These are phyloP conservation scores for Brachymystax lenok DNA, from an alignment of 2,797 vertebrate species.

Conservation along the genomic window DNA sequence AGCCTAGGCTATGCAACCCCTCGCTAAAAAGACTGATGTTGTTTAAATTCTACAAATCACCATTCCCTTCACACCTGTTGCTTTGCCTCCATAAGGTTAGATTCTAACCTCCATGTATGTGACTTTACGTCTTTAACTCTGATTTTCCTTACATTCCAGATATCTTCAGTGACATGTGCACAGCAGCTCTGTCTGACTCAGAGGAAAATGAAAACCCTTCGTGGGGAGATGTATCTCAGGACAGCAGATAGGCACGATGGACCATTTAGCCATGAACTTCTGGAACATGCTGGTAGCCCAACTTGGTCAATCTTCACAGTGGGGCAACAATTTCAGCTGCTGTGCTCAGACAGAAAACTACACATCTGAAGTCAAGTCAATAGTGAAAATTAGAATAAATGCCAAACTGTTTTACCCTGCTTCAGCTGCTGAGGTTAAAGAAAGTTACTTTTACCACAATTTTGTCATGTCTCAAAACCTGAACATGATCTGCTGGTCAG, in stretches of 20 bases:
- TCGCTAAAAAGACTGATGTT: conserved; percentile 26
- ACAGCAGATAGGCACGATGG: conserved; percentile 68
- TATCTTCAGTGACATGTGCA: conserved; percentile 80
- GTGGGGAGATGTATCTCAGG: conserved; percentile 70
- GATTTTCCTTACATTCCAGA: conserved; percentile 68
- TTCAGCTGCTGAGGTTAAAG: conserved; percentile 20
- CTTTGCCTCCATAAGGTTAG: background rate
- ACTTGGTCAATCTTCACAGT: conserved; percentile 13
- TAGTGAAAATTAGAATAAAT: conserved; percentile 1
- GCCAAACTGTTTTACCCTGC: conserved; percentile 14
- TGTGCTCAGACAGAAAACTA: conserved; percentile 15
- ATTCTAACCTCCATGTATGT: background rate
- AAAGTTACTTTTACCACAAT: background rate
- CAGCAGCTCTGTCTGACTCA: conserved; percentile 70
- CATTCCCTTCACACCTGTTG: conserved; percentile 13
- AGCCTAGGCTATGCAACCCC: conserved; percentile 38
- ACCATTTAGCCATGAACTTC: conserved; percentile 28
- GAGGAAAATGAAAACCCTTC: conserved; percentile 73
- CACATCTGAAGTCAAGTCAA: conserved; percentile 16
- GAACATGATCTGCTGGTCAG: conserved; percentile 7
- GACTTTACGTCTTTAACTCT: conserved; percentile 4
- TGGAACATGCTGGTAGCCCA: conserved; percentile 33
- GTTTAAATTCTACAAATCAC: conserved; percentile 32
- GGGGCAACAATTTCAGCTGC: conserved; percentile 26
- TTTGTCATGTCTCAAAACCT: conserved; percentile 4